A percentile compares a stretch with the other conserved stretches of the same genome.
These are phyloP conservation scores for Homarus americanus DNA, from an alignment of 1,140 invertebrate genomes.

Conservation along the genomic window DNA sequence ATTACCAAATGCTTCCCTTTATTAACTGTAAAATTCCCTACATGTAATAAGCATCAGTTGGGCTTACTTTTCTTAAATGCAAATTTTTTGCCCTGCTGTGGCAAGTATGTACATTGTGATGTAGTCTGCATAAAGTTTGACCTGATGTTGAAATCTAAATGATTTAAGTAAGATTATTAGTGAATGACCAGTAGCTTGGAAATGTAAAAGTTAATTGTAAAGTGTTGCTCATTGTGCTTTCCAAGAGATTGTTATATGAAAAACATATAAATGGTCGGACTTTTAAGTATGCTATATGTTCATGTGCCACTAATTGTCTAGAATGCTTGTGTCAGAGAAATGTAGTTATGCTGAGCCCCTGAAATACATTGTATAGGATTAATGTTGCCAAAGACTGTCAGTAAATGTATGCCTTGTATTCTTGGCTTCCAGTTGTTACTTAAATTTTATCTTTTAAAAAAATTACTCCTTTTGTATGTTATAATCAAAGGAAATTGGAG, in stretches of 20 bases:
- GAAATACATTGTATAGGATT: background rate
- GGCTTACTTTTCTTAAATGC: background rate
- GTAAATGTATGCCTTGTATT: slow-evolving; percentile 39
- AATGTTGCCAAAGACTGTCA: slow-evolving; percentile 34
- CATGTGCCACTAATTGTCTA: slow-evolving; percentile 5
- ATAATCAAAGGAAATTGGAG: background rate
- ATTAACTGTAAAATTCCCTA: background rate
- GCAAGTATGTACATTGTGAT: background rate
- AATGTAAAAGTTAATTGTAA: background rate
- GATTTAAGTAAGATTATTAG: background rate
- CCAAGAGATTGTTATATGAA: background rate
- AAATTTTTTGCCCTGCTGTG: background rate
- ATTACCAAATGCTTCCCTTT: background rate
- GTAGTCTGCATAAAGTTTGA: background rate
- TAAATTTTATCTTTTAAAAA: slow-evolving; percentile 11
- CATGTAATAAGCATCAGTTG: background rate
- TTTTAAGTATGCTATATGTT: background rate
- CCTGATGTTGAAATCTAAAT: background rate
- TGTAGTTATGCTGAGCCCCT: background rate
- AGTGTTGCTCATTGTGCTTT: background rate
- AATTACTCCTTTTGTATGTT: slow-evolving; percentile 17
- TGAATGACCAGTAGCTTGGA: background rate
- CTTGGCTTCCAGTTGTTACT: slow-evolving; percentile 50
- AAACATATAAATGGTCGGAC: background rate
- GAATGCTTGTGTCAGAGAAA: background rate